Evolutionary conservation across 2,113 vertebrate genomes (phyloP).

Genomic region (Aptenodytes patagonicus): DNA sequence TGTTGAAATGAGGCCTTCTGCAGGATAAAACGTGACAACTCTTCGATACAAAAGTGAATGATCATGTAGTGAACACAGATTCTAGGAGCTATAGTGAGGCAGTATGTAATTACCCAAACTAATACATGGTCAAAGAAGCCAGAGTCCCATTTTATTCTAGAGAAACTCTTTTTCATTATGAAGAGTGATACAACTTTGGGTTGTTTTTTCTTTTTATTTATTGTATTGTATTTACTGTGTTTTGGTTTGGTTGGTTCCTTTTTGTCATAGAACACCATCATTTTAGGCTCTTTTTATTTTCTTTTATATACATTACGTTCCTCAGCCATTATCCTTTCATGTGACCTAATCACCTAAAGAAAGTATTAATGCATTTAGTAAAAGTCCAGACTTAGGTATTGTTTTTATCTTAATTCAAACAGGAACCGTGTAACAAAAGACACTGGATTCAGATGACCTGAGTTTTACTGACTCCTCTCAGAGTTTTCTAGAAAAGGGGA

Average conservation of each 20-base stretch:
- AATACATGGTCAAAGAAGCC: background rate
- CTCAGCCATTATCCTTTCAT: background rate
- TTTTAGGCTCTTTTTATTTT: background rate
- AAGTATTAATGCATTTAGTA: background rate
- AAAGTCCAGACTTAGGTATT: background rate
- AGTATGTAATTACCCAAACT: background rate
- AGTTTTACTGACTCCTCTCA: background rate
- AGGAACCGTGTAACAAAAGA: background rate
- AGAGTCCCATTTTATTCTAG: background rate
- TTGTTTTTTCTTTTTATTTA: background rate
- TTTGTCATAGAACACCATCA: background rate
- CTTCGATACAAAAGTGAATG: rapidly evolving
- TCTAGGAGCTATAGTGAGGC: background rate
- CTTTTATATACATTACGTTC: background rate
- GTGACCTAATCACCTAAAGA: background rate
- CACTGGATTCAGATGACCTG: background rate
- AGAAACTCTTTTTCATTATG: background rate
- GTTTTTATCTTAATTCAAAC: background rate
- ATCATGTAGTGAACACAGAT: background rate
- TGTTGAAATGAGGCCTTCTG: background rate
- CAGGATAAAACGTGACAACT: background rate
- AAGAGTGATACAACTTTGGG: background rate
- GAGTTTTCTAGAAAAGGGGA: background rate
- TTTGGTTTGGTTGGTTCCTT: background rate
- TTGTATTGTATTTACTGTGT: background rate